Conservation (phyloP, 2,113 vertebrate species). For the Tachysurus vachellii region DNA sequence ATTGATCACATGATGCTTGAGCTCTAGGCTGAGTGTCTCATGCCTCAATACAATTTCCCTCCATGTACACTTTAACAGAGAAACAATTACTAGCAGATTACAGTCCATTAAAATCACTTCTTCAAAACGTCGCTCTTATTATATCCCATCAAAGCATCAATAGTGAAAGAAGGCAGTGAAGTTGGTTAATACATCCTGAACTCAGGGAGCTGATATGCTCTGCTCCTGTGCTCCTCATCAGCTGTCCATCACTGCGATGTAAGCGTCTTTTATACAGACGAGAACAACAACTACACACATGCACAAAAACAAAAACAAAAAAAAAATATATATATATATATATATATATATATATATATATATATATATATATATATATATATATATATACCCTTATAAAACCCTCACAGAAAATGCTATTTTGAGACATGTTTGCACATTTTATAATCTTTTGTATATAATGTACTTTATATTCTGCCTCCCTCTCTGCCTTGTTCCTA, state of each 20-base stretch:
- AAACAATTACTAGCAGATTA: background rate
- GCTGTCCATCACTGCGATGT: slow-evolving; percentile 19
- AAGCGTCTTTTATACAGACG: background rate
- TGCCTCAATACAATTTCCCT: background rate
- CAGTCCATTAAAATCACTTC: slow-evolving; percentile 28
- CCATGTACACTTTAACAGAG: background rate
- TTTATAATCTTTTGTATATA: background rate
- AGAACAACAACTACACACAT: background rate
- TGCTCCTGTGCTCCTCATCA: slow-evolving; percentile 31
- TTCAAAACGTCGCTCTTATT: background rate
- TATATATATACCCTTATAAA: background rate
- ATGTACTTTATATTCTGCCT: background rate
- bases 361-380: no score
- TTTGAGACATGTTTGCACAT: no score
- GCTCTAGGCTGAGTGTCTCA: background rate
- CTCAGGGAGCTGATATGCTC: background rate
- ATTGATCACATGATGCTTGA: slow-evolving; percentile 18
- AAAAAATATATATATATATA: no score
- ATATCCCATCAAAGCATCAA: background rate
- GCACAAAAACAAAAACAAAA: background rate
- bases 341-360: no score
- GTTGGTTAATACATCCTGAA: background rate
- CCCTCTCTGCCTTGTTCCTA: background rate
- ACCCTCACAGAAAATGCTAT: no score
- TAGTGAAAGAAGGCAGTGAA: background rate